Base-by-base conservation (phyloP, 2,888 invertebrate species). In the Muschampia plurimacula region DNA sequence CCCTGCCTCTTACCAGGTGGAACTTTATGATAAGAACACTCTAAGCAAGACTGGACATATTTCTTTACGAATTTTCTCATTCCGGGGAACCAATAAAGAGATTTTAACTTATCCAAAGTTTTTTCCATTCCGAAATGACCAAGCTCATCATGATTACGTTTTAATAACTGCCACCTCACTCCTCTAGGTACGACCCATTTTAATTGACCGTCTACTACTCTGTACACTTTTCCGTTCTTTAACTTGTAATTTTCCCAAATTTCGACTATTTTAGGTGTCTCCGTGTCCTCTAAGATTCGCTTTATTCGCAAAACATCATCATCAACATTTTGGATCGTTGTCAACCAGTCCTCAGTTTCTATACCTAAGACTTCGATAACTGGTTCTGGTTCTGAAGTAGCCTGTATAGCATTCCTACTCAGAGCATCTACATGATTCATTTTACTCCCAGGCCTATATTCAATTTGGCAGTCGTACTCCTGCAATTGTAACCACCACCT, bases 51-150 rank as follows among this genome's bases (percentile, higher is more conserved):
- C 69, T 77, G 8, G 72, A 59, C 32, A 67, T 74, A 13, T 49
- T 69, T 73, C 77, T 77, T 15, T 1, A 69, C 39, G 49, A 74
- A 75, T 12, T 65, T 55, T 5, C 71, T 64, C 75, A 71, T 65
- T 52, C 67, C 55, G 7, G 73, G 52, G 41, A 73, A 73, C 75
- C 73, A 70, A 39, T 65, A 73, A 8, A 39, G 52, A n/a, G 46
- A 39, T 44, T 69, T 55, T 15, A 75, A 73, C 36, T 49, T 62
- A 8, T 63, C 69, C 32, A 59, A 46, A 0, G 67, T 67, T 22
- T 67, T 67, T 2, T 67, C 67, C 32, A 67, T 32, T 4, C 44
- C 67, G 28, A 67, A 67, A 46, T 67, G 67, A 2, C 67, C 67
- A 4, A 67, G 44, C 13, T 67, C 59, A n/a, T 67, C 67, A 8